A percentile compares a stretch with the other conserved stretches of the same genome.
Conservation (phyloP, 2,888 invertebrate genomes). For the Pharmacophagus antenor region DNA sequence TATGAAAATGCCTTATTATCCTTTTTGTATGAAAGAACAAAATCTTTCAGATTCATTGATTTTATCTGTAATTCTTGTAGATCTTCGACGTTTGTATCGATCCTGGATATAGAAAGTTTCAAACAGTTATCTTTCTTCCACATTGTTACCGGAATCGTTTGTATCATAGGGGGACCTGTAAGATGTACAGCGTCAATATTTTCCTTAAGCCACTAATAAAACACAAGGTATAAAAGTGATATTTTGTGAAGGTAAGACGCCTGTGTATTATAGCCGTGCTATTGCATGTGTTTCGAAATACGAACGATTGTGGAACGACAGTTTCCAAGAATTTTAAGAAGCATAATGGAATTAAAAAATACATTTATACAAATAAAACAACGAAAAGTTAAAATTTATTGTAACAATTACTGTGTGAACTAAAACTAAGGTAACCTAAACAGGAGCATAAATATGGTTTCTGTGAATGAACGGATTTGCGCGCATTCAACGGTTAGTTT, state of each 20-base stretch:
- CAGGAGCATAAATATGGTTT: constrained; percentile 29
- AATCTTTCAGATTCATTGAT: neutral
- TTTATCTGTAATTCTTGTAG: neutral
- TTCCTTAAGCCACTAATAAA: neutral
- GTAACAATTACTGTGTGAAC: constrained; percentile 3
- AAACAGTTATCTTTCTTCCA: neutral
- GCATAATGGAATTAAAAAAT: neutral
- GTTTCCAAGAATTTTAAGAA: neutral
- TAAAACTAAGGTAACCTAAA: constrained; percentile 26
- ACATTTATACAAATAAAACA: neutral
- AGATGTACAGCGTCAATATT: no score
- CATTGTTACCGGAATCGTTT: neutral
- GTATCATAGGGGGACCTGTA: no score
- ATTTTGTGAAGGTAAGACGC: neutral
- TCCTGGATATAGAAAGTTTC: neutral
- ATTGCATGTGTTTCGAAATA: neutral
- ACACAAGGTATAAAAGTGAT: neutral
- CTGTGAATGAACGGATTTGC: constrained; percentile 33
- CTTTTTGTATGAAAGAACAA: neutral
- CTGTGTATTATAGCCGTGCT: neutral
- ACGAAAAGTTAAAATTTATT: neutral
- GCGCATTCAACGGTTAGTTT: constrained; percentile 16
- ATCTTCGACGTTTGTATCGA: neutral
- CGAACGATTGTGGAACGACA: neutral
- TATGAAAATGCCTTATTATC: no score